Evolutionary conservation across 2,797 vertebrate species (phyloP), one percentile per base, ranked within the genome.

Genomic region (Chaetophractus vellerosus): DNA sequence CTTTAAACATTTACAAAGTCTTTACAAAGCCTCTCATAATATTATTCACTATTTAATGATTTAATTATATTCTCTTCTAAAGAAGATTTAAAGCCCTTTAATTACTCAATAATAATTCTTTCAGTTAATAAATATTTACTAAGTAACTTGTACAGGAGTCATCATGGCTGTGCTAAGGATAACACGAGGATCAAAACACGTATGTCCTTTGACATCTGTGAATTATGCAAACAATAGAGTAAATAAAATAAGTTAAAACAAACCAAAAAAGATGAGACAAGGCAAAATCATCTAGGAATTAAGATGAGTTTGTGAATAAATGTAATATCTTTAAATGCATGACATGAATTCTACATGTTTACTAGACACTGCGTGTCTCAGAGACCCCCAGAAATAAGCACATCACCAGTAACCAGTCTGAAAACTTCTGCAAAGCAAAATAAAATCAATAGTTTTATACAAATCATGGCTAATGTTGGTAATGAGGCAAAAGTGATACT

Each of bases 51-150:
- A 80, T 55, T 81, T 63, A 68, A 59, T 90, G 18, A 61, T 55
- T 86, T 75, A 72, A 88, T 88, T 69, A 36, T 88, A 75, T 83
- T 88, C 31, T 76, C 45, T 69, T 71, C 33, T 72, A 69, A 86
- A 55, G 21, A 52, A 24, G 36, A 19, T 48, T 63, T 68, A 36
- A 63, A 36, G 28, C 15, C 64, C 19, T 10, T 72, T 84, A 48
- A 69, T 75, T 91, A 79, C 76, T 83, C 28, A 55, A 52, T 52
- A 76, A 88, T 66, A 91, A 75, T 57, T 79, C 12, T 79, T 84
- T 71, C 24, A 71, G 57, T 24, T n/a, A 38, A n/a, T 72, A 69
- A 69, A 45, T 63, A 74, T 74, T 74, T 84, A 48, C 36, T 33
- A 2, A 12, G 4, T 28, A 84, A 63, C 38, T 50, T 89, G 31